Percentiles rank a stretch among this genome's conserved stretches.
These are phyloP conservation scores for Orthonevra nobilis DNA, from an alignment of 2,888 invertebrate genomes.

Conservation along the genomic window DNA sequence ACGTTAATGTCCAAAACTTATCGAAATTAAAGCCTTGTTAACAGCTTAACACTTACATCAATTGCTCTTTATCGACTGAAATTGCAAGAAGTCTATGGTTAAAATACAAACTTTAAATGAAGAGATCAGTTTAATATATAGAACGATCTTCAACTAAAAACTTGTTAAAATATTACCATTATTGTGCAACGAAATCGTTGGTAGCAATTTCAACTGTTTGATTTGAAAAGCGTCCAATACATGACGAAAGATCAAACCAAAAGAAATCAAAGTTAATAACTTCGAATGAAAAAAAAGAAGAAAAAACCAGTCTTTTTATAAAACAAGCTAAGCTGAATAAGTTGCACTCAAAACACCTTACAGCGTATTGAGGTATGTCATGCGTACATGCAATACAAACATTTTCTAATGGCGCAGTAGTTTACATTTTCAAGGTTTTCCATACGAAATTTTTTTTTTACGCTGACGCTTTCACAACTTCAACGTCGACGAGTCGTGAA, in stretches of 20 bases:
- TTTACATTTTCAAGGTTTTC: constrained; percentile 62
- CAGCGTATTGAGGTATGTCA: too few relatives aligned
- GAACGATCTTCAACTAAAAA: too few relatives aligned
- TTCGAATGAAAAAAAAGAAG: neutral
- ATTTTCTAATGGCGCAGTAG: constrained; percentile 58
- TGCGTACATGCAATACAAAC: constrained; percentile 4
- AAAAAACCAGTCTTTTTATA: constrained; percentile 8
- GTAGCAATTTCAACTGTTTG: constrained; percentile 16
- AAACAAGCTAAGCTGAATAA: constrained; percentile 3
- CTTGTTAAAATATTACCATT: too few relatives aligned
- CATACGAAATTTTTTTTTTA: constrained; percentile 27
- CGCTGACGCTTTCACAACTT: constrained; percentile 15
- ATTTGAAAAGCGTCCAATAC: constrained; percentile 10
- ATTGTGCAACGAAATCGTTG: too few relatives aligned
- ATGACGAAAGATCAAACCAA: neutral
- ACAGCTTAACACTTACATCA: too few relatives aligned
- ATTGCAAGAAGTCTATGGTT: too few relatives aligned
- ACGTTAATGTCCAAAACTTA: too few relatives aligned
- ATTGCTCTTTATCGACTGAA: too few relatives aligned
- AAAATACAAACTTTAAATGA: too few relatives aligned
- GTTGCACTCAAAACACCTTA: constrained; percentile 45
- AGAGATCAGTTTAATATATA: too few relatives aligned
- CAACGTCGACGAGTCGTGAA: neutral
- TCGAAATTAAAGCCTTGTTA: too few relatives aligned
- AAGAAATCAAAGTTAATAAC: constrained; percentile 2